Evolutionary conservation across 2,797 vertebrate species (phyloP).

Genomic region (Trachops cirrhosus): DNA sequence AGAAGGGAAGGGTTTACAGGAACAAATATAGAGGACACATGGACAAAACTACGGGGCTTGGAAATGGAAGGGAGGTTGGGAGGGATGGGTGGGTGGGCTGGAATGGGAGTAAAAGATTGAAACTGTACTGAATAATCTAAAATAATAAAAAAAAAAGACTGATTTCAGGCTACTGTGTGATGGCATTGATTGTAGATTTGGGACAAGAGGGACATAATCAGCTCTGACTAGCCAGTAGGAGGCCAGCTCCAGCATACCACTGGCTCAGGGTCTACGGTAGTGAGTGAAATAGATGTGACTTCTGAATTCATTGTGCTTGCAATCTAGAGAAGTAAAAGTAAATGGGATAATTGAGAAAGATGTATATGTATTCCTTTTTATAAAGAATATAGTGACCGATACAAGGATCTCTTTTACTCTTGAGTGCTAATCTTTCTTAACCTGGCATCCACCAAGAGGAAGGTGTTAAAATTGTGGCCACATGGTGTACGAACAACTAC

Average conservation of each 20-base stretch:
- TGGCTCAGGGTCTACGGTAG: too few species aligned
- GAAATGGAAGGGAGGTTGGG: too few species aligned
- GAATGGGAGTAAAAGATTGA: too few species aligned
- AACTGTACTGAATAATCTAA: too few species aligned
- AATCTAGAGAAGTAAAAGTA: neutral
- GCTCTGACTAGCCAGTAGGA: neutral
- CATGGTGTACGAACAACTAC: rapidly evolving
- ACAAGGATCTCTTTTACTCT: neutral
- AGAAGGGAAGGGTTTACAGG: too few species aligned
- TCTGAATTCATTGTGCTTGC: neutral
- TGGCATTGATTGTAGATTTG: neutral
- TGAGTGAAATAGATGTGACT: neutral
- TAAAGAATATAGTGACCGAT: neutral
- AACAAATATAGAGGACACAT: too few species aligned
- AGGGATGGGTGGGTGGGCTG: too few species aligned
- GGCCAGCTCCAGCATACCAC: rapidly evolving
- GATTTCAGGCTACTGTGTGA: neutral
- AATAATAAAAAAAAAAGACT: too few species aligned
- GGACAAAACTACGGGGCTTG: too few species aligned
- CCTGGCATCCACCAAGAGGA: neutral
- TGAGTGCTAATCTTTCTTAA: neutral
- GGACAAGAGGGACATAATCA: neutral
- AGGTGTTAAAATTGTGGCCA: neutral
- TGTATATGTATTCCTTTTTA: neutral
- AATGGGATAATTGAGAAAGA: neutral